Evolutionary conservation across 1,140 invertebrate species (phyloP), one percentile per base, ranked within the genome.

Genomic region (Zophobas morio): DNA sequence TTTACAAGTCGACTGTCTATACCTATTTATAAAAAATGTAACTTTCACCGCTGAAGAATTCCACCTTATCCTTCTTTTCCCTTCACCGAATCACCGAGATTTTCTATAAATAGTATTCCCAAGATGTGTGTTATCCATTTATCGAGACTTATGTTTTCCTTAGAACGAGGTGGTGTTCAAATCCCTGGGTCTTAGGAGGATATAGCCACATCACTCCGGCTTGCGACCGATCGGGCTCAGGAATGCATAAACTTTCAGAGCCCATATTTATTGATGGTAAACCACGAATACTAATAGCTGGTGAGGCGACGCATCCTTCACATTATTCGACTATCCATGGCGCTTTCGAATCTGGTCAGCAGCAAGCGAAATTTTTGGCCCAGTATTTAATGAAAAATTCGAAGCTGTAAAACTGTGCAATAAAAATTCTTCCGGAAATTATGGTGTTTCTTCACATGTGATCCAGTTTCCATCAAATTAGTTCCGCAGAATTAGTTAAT

Each of bases 321-420:
- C 92, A 90, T 84, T 95, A 92, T 85, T 94, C 93, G 0, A 95
- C 94, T 3, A 90, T 91, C 1, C 93, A 95, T 84, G 94, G 94
- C 5, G 90, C 90, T 47, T 91, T 87, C 76, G 88, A 90, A 53
- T 88, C 88, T n/a, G 90, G 90, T 4, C 77, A 86, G 33, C 82
- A 85, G 39, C 90, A 91, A 81, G 89, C 90, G 8, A 72, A 86
- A 81, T 80, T 80, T 1, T 66, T 66, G 42, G 8, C 33, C 1
- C n/a, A 66, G 39, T 66, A 66, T 32, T 42, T 66, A 8, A 66
- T 32, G 39, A 66, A 66, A 42, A 42, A n/a, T 66, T 66, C 60
- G 2, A 66, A 66, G 32, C 32, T 66, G 60, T 66, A 66, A 42
- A 66, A 42, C 1, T 2, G 6, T 42, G 6, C 33, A 57, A 57